These are phyloP conservation scores for Hesperophylax magnus DNA, from an alignment of 1,140 invertebrate species.

Conservation along the genomic window DNA sequence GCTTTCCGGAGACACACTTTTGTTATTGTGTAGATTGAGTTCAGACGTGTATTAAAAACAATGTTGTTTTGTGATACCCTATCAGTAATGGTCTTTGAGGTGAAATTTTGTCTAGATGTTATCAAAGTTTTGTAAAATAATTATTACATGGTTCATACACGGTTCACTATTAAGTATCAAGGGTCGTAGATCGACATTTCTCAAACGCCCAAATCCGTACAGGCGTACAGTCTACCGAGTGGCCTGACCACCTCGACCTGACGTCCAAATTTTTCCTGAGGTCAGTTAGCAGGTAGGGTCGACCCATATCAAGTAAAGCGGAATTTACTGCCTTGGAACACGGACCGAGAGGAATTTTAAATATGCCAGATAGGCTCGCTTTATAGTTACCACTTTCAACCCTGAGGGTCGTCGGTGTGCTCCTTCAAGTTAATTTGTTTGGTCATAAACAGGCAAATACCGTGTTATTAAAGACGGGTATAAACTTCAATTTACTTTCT, in stretches of 20 bases:
- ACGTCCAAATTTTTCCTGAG: conserved; percentile 31
- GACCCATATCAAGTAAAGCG: conserved; percentile 47
- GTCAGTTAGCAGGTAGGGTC: conserved; percentile 31
- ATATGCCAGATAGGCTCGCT: conserved; percentile 48
- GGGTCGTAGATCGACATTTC: conserved; percentile 24
- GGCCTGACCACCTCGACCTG: conserved; percentile 19
- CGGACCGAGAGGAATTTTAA: conserved; percentile 45
- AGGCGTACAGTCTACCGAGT: background rate
- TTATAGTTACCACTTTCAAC: conserved; percentile 44
- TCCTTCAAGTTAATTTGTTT: conserved; percentile 33
- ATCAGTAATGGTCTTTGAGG: too few species aligned
- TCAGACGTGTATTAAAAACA: too few species aligned
- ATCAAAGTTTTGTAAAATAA: too few species aligned
- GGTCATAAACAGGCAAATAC: conserved; percentile 29
- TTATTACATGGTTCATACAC: background rate
- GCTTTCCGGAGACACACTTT: too few species aligned
- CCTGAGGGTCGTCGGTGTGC: conserved; percentile 9
- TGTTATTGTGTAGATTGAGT: too few species aligned
- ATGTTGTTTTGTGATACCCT: too few species aligned
- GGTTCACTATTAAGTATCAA: background rate
- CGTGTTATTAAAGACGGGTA: too few species aligned
- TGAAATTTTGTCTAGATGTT: too few species aligned
- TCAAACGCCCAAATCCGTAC: conserved; percentile 8
- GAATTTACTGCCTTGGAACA: conserved; percentile 46
- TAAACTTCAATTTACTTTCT: background rate